These are phyloP conservation scores for Dinocampus coccinellae DNA, from an alignment of 2,888 invertebrate species.

Conservation along the genomic window DNA sequence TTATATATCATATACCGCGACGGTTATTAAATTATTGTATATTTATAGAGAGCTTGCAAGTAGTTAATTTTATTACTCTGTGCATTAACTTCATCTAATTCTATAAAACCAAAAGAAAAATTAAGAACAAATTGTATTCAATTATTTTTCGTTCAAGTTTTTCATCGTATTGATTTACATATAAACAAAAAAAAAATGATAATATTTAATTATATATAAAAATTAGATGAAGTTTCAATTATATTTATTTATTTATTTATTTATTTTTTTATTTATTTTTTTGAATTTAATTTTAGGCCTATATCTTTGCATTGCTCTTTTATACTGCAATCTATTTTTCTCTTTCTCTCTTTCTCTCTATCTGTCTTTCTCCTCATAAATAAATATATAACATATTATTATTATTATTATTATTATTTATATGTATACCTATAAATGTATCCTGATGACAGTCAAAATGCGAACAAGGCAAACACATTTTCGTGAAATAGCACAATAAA, in stretches of 20 bases:
- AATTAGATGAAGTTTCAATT: not conserved
- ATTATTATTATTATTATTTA: not conserved
- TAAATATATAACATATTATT: too few relatives aligned
- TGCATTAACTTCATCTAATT: conserved; percentile 32
- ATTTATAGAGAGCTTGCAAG: conserved; percentile 33
- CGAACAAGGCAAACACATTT: conserved; percentile 13
- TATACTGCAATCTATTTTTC: not conserved
- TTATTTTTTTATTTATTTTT: not conserved
- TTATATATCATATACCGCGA: not conserved
- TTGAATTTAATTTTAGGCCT: too few relatives aligned
- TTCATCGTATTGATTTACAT: too few relatives aligned
- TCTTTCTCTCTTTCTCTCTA: too few relatives aligned
- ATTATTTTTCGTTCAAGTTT: too few relatives aligned
- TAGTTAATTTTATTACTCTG: conserved; percentile 33
- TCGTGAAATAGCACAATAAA: not conserved
- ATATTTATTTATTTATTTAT: not conserved
- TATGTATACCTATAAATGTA: not conserved
- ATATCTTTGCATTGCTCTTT: conserved; percentile 2
- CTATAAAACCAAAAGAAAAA: not conserved
- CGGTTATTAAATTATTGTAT: conserved; percentile 15
- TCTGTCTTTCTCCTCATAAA: too few relatives aligned
- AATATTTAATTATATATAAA: not conserved
- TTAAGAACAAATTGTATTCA: too few relatives aligned
- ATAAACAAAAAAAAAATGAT: not conserved
- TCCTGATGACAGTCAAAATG: conserved; percentile 14